phyloP scores from a whole-genome alignment of 2,888 invertebrate species.

The Leptinotarsa rubiginosa region DNA sequence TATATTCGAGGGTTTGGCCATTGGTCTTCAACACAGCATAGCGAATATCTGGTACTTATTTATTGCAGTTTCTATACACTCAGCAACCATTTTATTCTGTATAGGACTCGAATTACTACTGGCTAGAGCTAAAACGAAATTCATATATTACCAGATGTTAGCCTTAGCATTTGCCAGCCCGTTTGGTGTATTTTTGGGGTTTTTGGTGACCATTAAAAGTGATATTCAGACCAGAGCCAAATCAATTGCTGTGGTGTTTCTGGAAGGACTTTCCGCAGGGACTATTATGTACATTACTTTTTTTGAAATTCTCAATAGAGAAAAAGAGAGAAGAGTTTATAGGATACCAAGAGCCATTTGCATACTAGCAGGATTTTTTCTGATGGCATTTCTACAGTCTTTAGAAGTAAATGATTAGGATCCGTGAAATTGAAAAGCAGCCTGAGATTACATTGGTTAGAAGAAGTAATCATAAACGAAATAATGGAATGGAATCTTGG shows the following conservation, averaged over 20 bases:
- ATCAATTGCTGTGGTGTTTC: slow-evolving; percentile 62
- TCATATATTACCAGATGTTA: slow-evolving; percentile 65
- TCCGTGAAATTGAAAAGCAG: too few species aligned
- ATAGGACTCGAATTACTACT: slow-evolving; percentile 69
- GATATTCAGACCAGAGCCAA: slow-evolving; percentile 62
- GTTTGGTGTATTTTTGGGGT: slow-evolving; percentile 67
- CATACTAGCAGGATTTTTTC: slow-evolving; percentile 62
- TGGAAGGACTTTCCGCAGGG: slow-evolving; percentile 68
- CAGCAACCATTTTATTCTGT: slow-evolving; percentile 69
- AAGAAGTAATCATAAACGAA: too few species aligned
- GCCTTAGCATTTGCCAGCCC: slow-evolving; percentile 68
- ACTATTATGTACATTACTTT: slow-evolving; percentile 69
- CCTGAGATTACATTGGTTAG: too few species aligned
- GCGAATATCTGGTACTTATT: slow-evolving; percentile 69
- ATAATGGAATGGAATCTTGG: too few species aligned
- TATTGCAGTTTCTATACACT: slow-evolving; percentile 68
- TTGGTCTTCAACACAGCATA: slow-evolving; percentile 66
- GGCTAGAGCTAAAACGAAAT: slow-evolving; percentile 62
- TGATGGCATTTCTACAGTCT: slow-evolving; percentile 62
- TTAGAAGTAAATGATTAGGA: slow-evolving; percentile 42
- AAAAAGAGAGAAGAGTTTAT: slow-evolving; percentile 63
- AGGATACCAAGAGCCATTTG: slow-evolving; percentile 61
- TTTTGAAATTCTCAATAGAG: slow-evolving; percentile 68
- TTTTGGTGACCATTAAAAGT: slow-evolving; percentile 64
- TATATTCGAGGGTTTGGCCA: slow-evolving; percentile 70